Evolutionary conservation across 2,113 vertebrate species (phyloP).

Genomic region (Haemorhous mexicanus): DNA sequence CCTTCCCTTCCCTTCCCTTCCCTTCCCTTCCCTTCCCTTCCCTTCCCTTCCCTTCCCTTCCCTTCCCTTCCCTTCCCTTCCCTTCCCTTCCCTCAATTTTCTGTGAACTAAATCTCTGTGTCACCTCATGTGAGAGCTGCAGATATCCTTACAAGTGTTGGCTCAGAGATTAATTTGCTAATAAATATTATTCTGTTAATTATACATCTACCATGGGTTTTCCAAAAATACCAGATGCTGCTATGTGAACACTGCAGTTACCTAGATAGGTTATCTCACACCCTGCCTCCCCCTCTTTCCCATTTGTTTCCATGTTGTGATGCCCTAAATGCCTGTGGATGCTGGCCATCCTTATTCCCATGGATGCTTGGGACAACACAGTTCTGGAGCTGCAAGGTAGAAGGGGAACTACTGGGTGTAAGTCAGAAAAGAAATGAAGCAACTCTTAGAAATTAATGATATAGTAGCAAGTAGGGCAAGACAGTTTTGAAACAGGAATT

Average conservation of each 20-base stretch:
- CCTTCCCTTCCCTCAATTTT: neutral
- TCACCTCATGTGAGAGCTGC: neutral
- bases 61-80: neutral
- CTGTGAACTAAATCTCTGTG: neutral
- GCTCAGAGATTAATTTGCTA: neutral
- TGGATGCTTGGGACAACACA: neutral
- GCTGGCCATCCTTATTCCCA: fast-evolving
- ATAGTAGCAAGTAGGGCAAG: neutral
- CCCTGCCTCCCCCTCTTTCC: neutral
- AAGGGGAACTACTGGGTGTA: neutral
- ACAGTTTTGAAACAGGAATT: neutral
- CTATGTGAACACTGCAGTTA: neutral
- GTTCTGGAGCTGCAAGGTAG: neutral
- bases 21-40: too few species aligned
- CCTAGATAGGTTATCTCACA: neutral
- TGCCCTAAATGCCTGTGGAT: fast-evolving
- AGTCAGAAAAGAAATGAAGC: neutral
- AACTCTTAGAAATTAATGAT: neutral
- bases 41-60: too few species aligned
- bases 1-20: too few species aligned
- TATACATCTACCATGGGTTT: neutral
- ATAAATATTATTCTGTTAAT: neutral
- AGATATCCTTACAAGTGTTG: neutral
- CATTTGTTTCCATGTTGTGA: neutral
- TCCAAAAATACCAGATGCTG: neutral